Percentiles rank a stretch among this genome's conserved stretches.
phyloP scores from a whole-genome alignment of 2,797 vertebrate genomes.

The Pyrocephalus nanus region DNA sequence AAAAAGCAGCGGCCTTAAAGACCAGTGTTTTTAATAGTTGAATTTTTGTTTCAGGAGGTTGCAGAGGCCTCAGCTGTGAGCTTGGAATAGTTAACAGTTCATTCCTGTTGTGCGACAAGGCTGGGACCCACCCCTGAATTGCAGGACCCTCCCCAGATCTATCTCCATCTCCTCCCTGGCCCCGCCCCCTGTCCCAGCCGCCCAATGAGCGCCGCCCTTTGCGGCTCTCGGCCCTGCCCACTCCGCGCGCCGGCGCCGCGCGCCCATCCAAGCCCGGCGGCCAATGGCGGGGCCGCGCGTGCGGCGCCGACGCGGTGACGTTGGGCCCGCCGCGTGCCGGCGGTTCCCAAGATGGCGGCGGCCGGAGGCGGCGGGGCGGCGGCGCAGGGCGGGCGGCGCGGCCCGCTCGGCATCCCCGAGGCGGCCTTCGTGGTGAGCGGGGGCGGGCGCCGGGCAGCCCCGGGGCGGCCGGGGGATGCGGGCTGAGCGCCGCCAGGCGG shows the following conservation, averaged over 20 bases:
- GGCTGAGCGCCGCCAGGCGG: not conserved
- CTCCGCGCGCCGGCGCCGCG: no score
- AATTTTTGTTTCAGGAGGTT: not conserved
- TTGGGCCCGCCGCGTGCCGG: accelerated
- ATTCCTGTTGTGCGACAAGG: no score
- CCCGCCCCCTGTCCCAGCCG: not conserved
- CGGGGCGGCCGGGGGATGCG: not conserved
- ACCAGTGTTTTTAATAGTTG: accelerated
- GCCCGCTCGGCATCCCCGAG: conserved; percentile 91
- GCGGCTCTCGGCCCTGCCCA: no score
- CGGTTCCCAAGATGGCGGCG: conserved; percentile 84
- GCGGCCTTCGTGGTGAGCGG: conserved; percentile 91
- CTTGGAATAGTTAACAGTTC: accelerated
- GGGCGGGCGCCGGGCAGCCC: not conserved
- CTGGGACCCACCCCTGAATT: no score
- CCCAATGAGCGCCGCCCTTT: not conserved
- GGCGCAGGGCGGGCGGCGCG: conserved; percentile 76
- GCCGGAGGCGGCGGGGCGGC: conserved; percentile 80
- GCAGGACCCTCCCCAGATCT: no score
- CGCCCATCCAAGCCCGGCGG: not conserved
- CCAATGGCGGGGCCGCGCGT: not conserved
- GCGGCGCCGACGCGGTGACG: not conserved
- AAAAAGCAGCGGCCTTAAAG: accelerated
- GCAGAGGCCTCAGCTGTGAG: not conserved
- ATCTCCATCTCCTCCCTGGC: not conserved